phyloP scores from a whole-genome alignment of 2,797 vertebrate species.

The Decapterus maruadsi region DNA sequence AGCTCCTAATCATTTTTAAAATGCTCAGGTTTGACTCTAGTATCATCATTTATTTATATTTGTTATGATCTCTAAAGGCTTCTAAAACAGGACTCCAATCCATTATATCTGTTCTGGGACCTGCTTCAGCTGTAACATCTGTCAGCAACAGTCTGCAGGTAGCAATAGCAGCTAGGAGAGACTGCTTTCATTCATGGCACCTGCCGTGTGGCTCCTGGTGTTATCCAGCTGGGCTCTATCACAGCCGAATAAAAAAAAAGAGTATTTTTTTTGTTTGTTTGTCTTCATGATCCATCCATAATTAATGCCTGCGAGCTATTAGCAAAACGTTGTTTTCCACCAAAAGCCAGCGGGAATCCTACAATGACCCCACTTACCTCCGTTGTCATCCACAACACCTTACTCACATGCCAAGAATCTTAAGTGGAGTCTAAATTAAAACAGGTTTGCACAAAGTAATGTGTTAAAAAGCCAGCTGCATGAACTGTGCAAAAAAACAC shows the following conservation, averaged over 20 bases:
- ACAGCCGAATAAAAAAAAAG: not conserved
- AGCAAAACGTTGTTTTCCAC: not conserved
- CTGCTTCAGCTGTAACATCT: conserved; percentile 13
- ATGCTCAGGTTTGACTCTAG: not conserved
- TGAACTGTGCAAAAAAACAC: not conserved
- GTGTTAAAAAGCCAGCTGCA: not conserved
- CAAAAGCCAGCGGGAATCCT: not conserved
- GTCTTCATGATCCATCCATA: not conserved
- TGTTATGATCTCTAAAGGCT: conserved; percentile 6
- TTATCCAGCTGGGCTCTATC: not conserved
- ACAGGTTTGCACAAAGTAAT: not conserved
- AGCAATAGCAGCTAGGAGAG: not conserved
- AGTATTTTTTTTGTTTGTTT: not conserved
- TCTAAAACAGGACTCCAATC: conserved; percentile 2
- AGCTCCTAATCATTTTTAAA: not conserved
- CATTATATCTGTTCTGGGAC: conserved; percentile 20
- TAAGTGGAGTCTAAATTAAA: not conserved
- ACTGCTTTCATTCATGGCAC: not conserved
- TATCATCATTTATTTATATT: not conserved
- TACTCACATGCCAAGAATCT: not conserved
- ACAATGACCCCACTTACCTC: not conserved
- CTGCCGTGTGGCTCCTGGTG: not conserved
- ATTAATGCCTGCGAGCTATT: conserved; percentile 1
- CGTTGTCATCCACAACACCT: not conserved
- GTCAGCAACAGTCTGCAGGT: conserved; percentile 22